Evolutionary conservation across 2,113 vertebrate species (phyloP), one percentile per base, ranked within the genome.

Genomic region (Panthera uncia): DNA sequence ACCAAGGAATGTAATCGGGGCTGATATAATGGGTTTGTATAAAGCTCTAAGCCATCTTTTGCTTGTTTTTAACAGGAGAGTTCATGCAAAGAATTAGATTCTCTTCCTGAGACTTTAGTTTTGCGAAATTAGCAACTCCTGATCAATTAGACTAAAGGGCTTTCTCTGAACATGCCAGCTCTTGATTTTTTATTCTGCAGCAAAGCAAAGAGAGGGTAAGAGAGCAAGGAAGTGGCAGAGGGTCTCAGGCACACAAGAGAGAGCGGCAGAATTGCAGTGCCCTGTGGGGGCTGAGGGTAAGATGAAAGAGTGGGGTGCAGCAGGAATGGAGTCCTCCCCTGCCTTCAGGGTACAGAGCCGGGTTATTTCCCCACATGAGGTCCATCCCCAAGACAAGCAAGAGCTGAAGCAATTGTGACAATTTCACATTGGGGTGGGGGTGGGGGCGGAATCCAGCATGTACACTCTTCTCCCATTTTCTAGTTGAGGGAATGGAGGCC

Each of bases 91-190:
- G 90, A 93, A 81, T 95, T 74, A 83, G 68, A 27, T 89, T 93
- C 61, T 94, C n/a, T 95, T 95, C 38, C 78, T 0, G 10, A 71
- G 85, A 83, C 16, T 65, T 85, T 16, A 38, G 82, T 89, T 95
- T 95, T 92, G 86, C 96, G 93, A 48, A 95, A 87, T 78, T 68
- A 92, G 94, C 61, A 93, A 76, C 96, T 91, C 92, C 78, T 52
- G 23, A 96, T 92, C 95, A 86, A 76, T 97, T 93, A 97, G 89
- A 87, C 73, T 65, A 73, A 79, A 86, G 73, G 8, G n/a, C 23
- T 97, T 91, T 96, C 91, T 87, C 73, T 92, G 61, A 88, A 74
- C 61, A 33, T 63, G 21, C 31, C 93, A 92, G n/a, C 83, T 94
- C 69, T 91, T 86, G 82, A 83, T 48, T 93, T 94, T 92, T 61